phyloP scores from a whole-genome alignment of 2,888 invertebrate species.

The Oscheius myriophilus region DNA sequence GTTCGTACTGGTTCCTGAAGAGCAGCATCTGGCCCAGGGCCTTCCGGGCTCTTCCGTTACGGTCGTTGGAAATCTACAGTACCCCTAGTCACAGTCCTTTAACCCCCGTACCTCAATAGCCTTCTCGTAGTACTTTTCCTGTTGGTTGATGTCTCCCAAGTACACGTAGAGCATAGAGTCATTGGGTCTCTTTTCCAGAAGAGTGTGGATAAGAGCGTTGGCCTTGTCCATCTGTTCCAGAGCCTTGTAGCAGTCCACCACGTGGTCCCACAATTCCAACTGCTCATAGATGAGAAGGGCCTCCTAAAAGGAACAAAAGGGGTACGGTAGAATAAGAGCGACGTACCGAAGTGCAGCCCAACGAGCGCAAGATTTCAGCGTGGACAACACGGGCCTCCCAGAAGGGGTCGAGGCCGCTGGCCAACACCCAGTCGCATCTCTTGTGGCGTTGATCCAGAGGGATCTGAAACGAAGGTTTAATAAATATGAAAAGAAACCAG shows the following conservation, averaged over 20 bases:
- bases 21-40: conserved; percentile 86
- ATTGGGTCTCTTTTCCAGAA: conserved; percentile 75
- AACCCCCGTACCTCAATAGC: conserved; percentile 92
- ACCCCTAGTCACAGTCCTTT: background rate
- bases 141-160: conserved; percentile 87
- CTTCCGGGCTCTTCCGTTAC: conserved; percentile 85
- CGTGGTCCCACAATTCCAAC: conserved; percentile 88
- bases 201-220: conserved; percentile 85
- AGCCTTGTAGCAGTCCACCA: conserved; percentile 88
- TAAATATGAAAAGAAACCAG: background rate
- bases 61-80: conserved; percentile 73
- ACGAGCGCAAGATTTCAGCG: conserved; percentile 58
- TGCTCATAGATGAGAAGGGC: conserved; percentile 73
- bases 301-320: conserved; percentile 60
- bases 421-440: conserved; percentile 29
- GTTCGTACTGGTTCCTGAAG: conserved; percentile 76
- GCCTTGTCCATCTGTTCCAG: conserved; percentile 84
- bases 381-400: conserved; percentile 60
- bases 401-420: conserved; percentile 52
- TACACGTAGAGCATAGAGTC: conserved; percentile 82
- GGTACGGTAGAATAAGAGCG: background rate
- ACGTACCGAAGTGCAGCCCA: conserved; percentile 70
- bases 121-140: conserved; percentile 83
- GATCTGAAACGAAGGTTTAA: conserved; percentile 28
- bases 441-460: conserved; percentile 3